These are phyloP conservation scores for Paragorgia papillata DNA, from an alignment of 92 coral and sea anemone species.

Conservation along the genomic window DNA sequence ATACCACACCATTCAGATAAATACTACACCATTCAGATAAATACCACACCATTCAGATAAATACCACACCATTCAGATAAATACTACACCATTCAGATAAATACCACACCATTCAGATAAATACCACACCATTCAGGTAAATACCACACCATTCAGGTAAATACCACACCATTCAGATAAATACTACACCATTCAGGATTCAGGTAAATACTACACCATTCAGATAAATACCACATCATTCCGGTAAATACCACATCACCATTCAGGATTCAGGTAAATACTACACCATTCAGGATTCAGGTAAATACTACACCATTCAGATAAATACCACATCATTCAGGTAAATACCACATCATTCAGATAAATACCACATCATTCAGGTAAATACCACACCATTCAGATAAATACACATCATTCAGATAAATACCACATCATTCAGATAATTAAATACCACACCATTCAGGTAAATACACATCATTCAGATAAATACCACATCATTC, in stretches of 20 bases:
- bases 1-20: slow-evolving; percentile 86
- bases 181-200: too few relatives aligned
- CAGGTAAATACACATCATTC: too few relatives aligned
- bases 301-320: slow-evolving; percentile 79
- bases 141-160: too few relatives aligned
- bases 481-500: slow-evolving; percentile 81
- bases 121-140: slow-evolving; percentile 86
- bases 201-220: slow-evolving; percentile 76
- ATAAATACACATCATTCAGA: too few relatives aligned
- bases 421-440: slow-evolving; percentile 87
- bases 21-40: too few relatives aligned
- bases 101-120: slow-evolving; percentile 79
- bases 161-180: slow-evolving; percentile 86
- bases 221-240: slow-evolving; percentile 79
- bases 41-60: slow-evolving; percentile 79
- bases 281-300: slow-evolving; percentile 82
- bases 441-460: slow-evolving; percentile 72
- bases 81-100: too few relatives aligned
- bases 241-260: too few relatives aligned
- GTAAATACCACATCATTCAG: too few relatives aligned
- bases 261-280: too few relatives aligned
- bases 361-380: slow-evolving; percentile 84
- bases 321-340: slow-evolving; percentile 79
- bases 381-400: slow-evolving; percentile 89
- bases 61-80: slow-evolving; percentile 86